Base-by-base conservation (phyloP, 2,113 vertebrate species). In the Cochlearius cochlearius region DNA sequence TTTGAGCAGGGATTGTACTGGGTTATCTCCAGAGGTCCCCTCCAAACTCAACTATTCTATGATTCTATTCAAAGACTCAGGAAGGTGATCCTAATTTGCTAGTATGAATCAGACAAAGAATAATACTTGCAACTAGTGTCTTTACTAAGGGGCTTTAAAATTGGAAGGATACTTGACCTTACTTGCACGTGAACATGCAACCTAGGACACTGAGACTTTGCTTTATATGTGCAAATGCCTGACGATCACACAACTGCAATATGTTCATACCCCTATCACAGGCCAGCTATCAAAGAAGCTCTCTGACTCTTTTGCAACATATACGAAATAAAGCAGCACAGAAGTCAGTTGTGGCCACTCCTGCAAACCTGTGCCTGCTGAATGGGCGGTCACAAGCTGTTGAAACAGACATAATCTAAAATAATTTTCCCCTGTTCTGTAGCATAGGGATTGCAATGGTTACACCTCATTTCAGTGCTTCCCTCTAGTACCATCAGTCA, bases 111-210 rank as follows among this genome's bases (percentile, higher is more conserved):
- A 91, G 38, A 55, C 22, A 73, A 77, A 86, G 55, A 74, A 17
- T 21, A 78, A 68, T n/a, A 79, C 16, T 72, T 79, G 27, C 12
- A 92, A 88, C 32, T 50, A 29, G 27, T 7, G 5, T 36, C 39
- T 75, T 82, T 56, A 88, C 32, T 52, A 39, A 78, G 5, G 16
- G 25, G 62, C 32, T 41, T 64, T 1, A 4, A 64, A 94, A 52
- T 0, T 39, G 26, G 10, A 75, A 68, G 9, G 29, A 29, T 43
- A 60, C 50, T 63, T 81, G 83, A 77, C 55, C 60, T 95, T 63
- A 58, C 6, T 68, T 1, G 0, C 7, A 21, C 0, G 0, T 4
- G 7, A 75, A 36, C 1, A 3, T 32, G 30, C 52, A 59, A 72
- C 71, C 6, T 26, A 58, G 49, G 32, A 30, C 47, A 60, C 32